Conservation (phyloP, 2,888 invertebrate genomes). For the Mesopsocus fuscifrons region DNA sequence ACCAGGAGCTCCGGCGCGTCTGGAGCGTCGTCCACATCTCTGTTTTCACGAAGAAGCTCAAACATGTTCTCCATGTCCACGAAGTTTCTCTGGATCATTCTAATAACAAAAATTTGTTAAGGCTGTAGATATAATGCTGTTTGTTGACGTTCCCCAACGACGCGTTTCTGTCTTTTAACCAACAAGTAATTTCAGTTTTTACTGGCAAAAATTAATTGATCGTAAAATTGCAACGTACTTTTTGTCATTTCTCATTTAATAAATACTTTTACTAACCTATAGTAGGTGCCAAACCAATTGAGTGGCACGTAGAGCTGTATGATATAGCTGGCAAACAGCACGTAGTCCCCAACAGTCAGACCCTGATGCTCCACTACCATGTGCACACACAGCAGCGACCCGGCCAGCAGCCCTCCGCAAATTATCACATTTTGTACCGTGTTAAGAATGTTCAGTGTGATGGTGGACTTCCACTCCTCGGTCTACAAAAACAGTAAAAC, state of each 20-base stretch:
- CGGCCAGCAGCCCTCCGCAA: conserved; percentile 63
- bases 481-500: conserved; percentile 32
- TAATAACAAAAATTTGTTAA: conserved; percentile 26
- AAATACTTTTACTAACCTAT: too few species aligned
- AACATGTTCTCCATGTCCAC: conserved; percentile 99
- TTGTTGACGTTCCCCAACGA: too few species aligned
- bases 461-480: conserved; percentile 75
- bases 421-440: conserved; percentile 81
- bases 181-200: neutral
- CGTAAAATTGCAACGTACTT: neutral
- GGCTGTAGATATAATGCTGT: too few species aligned
- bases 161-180: too few species aligned
- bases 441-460: conserved; percentile 79
- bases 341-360: conserved; percentile 87
- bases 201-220: too few species aligned
- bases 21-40: conserved; percentile 69
- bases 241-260: too few species aligned
- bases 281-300: conserved; percentile 97
- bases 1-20: conserved; percentile 53
- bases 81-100: conserved; percentile 92
- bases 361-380: conserved; percentile 51
- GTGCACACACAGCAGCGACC: conserved; percentile 74
- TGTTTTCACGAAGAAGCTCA: conserved; percentile 69
- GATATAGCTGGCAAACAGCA: conserved; percentile 86
- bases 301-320: conserved; percentile 87